Evolutionary conservation across 2,888 invertebrate species (phyloP), one percentile per base, ranked within the genome.

Genomic region (Drosophila buzzatii): DNA sequence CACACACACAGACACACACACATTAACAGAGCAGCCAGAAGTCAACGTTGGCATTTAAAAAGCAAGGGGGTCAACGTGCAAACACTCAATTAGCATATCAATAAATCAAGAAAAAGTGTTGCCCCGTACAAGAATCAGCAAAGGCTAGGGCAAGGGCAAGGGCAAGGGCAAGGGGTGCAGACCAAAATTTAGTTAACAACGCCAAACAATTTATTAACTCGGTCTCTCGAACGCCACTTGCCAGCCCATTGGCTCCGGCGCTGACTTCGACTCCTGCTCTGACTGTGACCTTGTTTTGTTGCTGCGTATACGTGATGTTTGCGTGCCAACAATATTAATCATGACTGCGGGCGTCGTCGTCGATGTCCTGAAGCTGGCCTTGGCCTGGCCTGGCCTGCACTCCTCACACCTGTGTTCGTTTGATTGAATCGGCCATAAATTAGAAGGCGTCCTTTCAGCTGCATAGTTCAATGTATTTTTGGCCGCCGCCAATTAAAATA

Each of bases 71-170:
- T 27, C 84, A 81, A 87, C 88, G 86, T 86, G 80, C 86, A 85
- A 85, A 85, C 83, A 82, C 84, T 83, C 87, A 87, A 89, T 87
- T 87, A 87, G 89, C 87, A 89, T 87, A 87, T 87, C 87, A 89
- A 89, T 87, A 87, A 89, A 87, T 87, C 87, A 87, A 89, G 86
- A 79, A 85, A 86, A 79, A 80, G 79, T 85, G 82, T 82, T 76
- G 70, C 70, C 65, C 27, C 33, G 18, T 31, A 51, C 57, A 37
- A 20, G 57, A 64, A 47, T 45, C 55, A 49, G 20, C 42, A 33
- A 27, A 27, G 41, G 49, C 14, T 10, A 12, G 16, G 58, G 12
- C 47, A 9, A n/a, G 7, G 16, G 45, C 47, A 14, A 12, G 18
- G 56, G 12, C 47, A 9, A n/a, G 14, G 16, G 23, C 47, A n/a